Percentiles rank a stretch among this genome's conserved stretches.
Conservation (phyloP, 2,888 invertebrate species). For the Habroteleia sp. region DNA sequence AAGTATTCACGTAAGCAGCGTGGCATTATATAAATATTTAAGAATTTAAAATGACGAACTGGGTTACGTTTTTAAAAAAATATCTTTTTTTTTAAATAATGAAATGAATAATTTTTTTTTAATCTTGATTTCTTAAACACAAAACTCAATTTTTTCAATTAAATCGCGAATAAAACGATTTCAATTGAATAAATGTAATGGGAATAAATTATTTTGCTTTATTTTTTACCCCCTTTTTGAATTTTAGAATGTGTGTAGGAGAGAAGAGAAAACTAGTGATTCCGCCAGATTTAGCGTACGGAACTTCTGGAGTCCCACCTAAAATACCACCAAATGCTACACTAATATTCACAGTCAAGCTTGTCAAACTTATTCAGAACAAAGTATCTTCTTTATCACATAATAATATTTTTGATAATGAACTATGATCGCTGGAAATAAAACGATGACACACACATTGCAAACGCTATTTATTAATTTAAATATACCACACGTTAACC, state of each 20-base stretch:
- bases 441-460: slow-evolving; percentile 5
- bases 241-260: slow-evolving; percentile 90
- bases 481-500: not conserved
- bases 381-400: slow-evolving; percentile 79
- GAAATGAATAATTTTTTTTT: too few relatives aligned
- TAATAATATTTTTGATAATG: slow-evolving; percentile 31
- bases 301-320: slow-evolving; percentile 89
- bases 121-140: too few relatives aligned
- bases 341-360: slow-evolving; percentile 90
- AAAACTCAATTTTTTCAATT: too few relatives aligned
- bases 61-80: too few relatives aligned
- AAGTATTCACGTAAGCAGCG: too few relatives aligned
- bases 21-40: too few relatives aligned
- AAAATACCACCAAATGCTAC: slow-evolving; percentile 91
- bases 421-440: slow-evolving; percentile 41
- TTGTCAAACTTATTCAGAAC: slow-evolving; percentile 87
- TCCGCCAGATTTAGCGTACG: slow-evolving; percentile 93
- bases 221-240: slow-evolving; percentile 16
- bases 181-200: too few relatives aligned
- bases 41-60: too few relatives aligned
- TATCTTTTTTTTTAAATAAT: too few relatives aligned
- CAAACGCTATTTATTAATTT: slow-evolving; percentile 14
- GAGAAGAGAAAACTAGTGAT: slow-evolving; percentile 93
- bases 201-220: too few relatives aligned
- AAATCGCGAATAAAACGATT: too few relatives aligned